Conservation (phyloP, 2,113 vertebrate species). For the Spea bombifrons region DNA sequence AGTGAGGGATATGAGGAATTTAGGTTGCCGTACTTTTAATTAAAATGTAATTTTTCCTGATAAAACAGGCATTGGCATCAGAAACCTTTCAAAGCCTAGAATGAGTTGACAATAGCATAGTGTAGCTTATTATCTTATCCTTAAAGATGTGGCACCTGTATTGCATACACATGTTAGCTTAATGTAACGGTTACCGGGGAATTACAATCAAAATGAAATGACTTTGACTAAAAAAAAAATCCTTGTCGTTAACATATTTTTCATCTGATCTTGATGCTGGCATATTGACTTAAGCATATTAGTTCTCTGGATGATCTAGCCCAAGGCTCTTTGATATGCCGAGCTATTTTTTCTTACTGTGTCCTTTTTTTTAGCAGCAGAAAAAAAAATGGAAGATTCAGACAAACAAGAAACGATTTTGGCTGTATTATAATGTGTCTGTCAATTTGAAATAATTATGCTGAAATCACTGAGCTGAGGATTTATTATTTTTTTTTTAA, state of each 20-base stretch:
- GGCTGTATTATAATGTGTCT: slow-evolving; percentile 47
- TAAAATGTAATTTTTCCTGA: neutral
- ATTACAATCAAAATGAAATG: slow-evolving; percentile 26
- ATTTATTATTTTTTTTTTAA: slow-evolving; percentile 50
- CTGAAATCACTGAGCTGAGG: slow-evolving; percentile 48
- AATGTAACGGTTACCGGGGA: slow-evolving; percentile 18
- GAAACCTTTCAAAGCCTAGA: neutral
- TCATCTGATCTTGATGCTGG: slow-evolving; percentile 49
- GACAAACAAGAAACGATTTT: slow-evolving; percentile 38
- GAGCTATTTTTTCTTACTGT: slow-evolving; percentile 19
- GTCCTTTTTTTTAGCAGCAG: slow-evolving; percentile 6
- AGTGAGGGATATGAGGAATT: neutral
- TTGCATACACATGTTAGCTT: slow-evolving; percentile 20
- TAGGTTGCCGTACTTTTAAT: neutral
- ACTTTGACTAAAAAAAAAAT: neutral
- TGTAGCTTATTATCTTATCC: neutral
- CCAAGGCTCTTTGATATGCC: slow-evolving; percentile 46
- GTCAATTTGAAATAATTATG: slow-evolving; percentile 48
- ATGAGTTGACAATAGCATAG: neutral
- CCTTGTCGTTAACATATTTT: slow-evolving; percentile 51
- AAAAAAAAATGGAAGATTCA: neutral
- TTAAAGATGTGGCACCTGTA: neutral
- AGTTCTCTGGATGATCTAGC: slow-evolving; percentile 39
- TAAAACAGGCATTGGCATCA: neutral
- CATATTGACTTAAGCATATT: slow-evolving; percentile 45